These are phyloP conservation scores for Ditula angustiorana DNA, from an alignment of 2,888 invertebrate species.

Conservation along the genomic window DNA sequence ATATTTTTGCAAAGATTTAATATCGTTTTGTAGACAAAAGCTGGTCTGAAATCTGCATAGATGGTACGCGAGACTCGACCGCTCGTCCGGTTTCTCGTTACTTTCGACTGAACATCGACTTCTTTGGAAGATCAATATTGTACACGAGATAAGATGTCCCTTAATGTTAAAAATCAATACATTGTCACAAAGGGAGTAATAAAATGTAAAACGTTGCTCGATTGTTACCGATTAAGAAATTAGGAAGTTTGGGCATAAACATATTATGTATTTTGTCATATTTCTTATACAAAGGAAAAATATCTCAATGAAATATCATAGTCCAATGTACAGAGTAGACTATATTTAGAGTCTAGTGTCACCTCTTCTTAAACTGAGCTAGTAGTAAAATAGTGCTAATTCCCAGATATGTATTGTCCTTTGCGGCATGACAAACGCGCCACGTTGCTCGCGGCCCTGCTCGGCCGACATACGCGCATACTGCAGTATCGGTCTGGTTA, in stretches of 20 bases:
- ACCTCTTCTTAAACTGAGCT: conserved; percentile 78
- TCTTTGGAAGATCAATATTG: conserved; percentile 36
- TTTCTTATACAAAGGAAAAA: conserved; percentile 80
- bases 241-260: conserved; percentile 75
- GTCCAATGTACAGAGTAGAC: conserved; percentile 83
- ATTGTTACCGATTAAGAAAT: conserved; percentile 82
- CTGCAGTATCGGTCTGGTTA: conserved; percentile 63
- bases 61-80: conserved; percentile 44
- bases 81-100: conserved; percentile 6
- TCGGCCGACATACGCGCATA: conserved; percentile 55
- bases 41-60: conserved; percentile 54
- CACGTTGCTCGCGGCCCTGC: conserved; percentile 57
- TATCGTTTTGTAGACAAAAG: conserved; percentile 57
- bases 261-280: conserved; percentile 81
- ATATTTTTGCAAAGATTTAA: conserved; percentile 73
- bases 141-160: conserved; percentile 62
- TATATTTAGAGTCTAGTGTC: conserved; percentile 78
- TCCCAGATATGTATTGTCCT: conserved; percentile 71
- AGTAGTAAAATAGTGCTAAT: conserved; percentile 77
- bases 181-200: conserved; percentile 81
- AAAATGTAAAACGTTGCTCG: conserved; percentile 75
- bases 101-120: conserved; percentile 20
- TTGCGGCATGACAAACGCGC: conserved; percentile 75
- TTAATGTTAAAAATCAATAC: conserved; percentile 63
- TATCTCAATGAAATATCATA: conserved; percentile 83